Evolutionary conservation across 2,113 vertebrate genomes (phyloP), one percentile per base, ranked within the genome.

Genomic region (Vanacampus margaritifer): DNA sequence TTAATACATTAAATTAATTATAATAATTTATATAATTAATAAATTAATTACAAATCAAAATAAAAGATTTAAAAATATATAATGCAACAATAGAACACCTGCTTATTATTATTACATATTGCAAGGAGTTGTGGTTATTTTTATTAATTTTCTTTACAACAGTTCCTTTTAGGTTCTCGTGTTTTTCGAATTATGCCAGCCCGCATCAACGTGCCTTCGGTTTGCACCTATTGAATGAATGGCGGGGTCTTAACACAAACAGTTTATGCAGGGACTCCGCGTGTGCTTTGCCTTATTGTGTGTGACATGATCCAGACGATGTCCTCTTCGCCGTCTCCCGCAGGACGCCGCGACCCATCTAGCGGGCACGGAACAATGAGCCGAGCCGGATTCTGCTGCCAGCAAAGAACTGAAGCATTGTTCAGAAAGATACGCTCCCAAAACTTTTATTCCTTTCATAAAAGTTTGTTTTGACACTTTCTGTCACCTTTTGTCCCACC

Each of bases 401-500:
- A 16, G 7, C 26, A 57, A 57, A 35, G 1, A 57, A 3, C 54
- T 6, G 37, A 13, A 10, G 1, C 19, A 23, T n/a, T 62, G 54
- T 46, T 51, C 21, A 7, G 13, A 17, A 59, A 57, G 56, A 1
- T 28, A 3, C 7, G 1, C 8, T 28, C 14, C 2, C 6, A 32
- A 21, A 60, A 60, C 21, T 12, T 59, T 59, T 28, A 16, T 59
- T 14, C 14, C 24, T 58, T 19, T 17, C 57, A 10, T 17, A 23
- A 61, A 21, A 8, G 59, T 41, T 62, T 45, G 61, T 73, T 73
- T 17, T 65, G 54, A 35, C 48, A 24, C 56, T 17, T 46, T 36
- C 63, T 69, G 58, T 72, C 70, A 32, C 59, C 60, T n/a, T 58
- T 41, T 53, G 66, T 78, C 74, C 56, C 35, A 16, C 59, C 23